Conservation (phyloP, 2,797 vertebrate genomes). For the Galagoides demidoff region DNA sequence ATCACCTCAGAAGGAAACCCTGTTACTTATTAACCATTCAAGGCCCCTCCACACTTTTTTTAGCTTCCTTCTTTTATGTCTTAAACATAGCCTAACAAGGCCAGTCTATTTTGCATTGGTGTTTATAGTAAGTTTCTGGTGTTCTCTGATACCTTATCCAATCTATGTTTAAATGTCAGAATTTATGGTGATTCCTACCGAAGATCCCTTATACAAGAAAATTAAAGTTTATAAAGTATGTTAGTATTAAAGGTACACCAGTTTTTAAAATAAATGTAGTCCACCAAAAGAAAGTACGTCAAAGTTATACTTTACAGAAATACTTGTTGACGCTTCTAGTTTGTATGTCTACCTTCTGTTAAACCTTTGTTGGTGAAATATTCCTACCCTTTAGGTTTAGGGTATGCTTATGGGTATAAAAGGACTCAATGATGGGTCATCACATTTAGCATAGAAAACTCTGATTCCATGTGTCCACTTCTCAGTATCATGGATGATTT, state of each 20-base stretch:
- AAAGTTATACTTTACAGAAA: background rate
- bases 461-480: background rate
- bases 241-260: conserved; percentile 5
- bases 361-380: conserved; percentile 12
- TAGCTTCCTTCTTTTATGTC: background rate
- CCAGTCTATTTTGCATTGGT: background rate
- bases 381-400: background rate
- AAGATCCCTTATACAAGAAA: conserved; percentile 43
- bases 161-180: conserved; percentile 17
- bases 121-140: background rate
- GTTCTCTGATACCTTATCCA: background rate
- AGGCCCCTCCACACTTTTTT: background rate
- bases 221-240: conserved; percentile 28
- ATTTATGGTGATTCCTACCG: conserved; percentile 31
- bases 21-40: background rate
- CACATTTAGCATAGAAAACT: background rate
- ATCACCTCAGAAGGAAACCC: background rate
- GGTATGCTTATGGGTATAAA: background rate
- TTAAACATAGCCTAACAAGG: background rate
- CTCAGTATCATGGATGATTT: background rate
- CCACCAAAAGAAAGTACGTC: background rate
- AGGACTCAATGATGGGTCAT: background rate
- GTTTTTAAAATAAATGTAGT: conserved; percentile 34
- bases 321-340: conserved; percentile 17
- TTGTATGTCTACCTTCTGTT: conserved; percentile 6